A percentile compares a stretch with the other conserved stretches of the same genome.
phyloP scores from a whole-genome alignment of 2,888 invertebrate genomes.

The Griposia aprilina region DNA sequence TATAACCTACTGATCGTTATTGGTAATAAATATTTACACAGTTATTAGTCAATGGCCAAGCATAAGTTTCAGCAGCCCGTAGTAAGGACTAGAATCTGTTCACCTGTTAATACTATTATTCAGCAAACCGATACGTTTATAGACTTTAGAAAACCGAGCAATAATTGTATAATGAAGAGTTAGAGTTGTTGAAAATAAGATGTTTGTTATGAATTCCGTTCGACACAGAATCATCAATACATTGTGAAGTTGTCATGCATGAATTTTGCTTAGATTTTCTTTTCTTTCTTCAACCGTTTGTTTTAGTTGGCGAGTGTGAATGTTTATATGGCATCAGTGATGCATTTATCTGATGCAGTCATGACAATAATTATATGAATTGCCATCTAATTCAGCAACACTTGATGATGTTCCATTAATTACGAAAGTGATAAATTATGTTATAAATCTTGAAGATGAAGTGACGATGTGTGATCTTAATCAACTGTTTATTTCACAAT shows the following conservation, averaged over 20 bases:
- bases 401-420: constrained; percentile 19
- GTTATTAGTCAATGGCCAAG: not conserved
- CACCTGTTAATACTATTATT: not conserved
- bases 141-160: not conserved
- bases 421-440: constrained; percentile 7
- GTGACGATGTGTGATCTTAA: constrained; percentile 28
- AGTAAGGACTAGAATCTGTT: not conserved
- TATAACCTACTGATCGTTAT: not conserved
- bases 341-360: not conserved
- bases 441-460: constrained; percentile 41
- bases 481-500: constrained; percentile 11
- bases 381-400: constrained; percentile 5
- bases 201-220: constrained; percentile 36
- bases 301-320: not conserved
- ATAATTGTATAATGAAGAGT: not conserved
- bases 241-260: not conserved
- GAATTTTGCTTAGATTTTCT: constrained; percentile 1
- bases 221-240: not conserved
- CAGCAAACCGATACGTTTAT: not conserved
- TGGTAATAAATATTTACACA: not conserved
- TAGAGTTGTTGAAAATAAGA: not conserved
- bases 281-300: constrained; percentile 6
- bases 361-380: not conserved
- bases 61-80: not conserved
- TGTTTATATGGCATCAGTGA: not conserved